Evolutionary conservation across 2,113 vertebrate species (phyloP).

Genomic region (Leptobrachium ailaonicum): DNA sequence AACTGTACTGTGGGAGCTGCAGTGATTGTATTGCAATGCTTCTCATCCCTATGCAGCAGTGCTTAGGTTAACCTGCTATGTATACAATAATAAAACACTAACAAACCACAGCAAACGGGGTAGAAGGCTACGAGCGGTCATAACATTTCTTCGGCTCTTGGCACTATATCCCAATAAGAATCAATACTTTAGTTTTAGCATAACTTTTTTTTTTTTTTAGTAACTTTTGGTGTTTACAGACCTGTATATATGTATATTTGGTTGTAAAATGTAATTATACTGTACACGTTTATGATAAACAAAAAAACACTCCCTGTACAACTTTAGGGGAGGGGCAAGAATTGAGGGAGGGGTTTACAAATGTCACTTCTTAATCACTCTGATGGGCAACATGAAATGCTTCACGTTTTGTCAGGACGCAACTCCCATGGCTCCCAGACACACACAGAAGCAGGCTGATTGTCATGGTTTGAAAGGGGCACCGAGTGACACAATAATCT

Average conservation of each 20-base stretch:
- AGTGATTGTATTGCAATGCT: neutral
- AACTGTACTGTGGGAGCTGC: neutral
- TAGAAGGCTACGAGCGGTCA: slow-evolving; percentile 2
- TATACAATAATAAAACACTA: neutral
- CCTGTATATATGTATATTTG: slow-evolving; percentile 49
- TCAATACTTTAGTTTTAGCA: slow-evolving; percentile 1
- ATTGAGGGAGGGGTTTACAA: neutral
- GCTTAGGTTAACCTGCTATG: neutral
- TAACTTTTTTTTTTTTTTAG: slow-evolving; percentile 9
- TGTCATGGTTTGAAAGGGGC: neutral
- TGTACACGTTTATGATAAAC: slow-evolving; percentile 19
- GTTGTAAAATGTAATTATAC: slow-evolving; percentile 43
- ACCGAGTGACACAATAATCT: neutral
- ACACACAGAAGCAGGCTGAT: neutral
- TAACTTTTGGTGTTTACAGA: slow-evolving; percentile 41
- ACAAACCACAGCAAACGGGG: slow-evolving; percentile 22
- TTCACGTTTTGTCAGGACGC: too few species aligned
- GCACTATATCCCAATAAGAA: neutral
- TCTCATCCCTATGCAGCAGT: neutral
- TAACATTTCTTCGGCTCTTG: slow-evolving; percentile 29
- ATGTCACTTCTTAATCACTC: neutral
- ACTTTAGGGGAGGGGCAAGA: neutral
- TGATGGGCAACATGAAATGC: too few species aligned
- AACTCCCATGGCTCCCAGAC: too few species aligned
- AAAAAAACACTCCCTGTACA: slow-evolving; percentile 4